Base-by-base conservation (phyloP, 1,140 invertebrate species). In the Idris sp. region DNA sequence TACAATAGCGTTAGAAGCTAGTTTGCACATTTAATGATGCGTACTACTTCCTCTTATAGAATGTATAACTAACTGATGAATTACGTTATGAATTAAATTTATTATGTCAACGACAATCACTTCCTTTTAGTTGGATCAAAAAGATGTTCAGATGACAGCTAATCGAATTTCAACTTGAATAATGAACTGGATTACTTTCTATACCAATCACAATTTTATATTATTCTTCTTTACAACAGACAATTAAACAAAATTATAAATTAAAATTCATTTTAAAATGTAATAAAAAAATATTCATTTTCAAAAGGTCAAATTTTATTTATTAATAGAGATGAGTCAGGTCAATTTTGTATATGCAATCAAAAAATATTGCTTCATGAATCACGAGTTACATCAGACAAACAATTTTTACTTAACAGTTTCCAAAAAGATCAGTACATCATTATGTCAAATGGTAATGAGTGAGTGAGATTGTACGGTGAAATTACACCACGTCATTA, bases 1-100 rank as follows among this genome's bases (percentile, higher is more conserved):
- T 11, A 74, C 72, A 74, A 74, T 74, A 14, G 62, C 15, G 26
- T 30, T 28, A 53, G 28, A 19, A 48, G 40, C 25, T 41, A 62
- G 62, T 74, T 68, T 74, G 40, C 9, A 56, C 49, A 64, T 74
- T 62, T 74, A 74, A 74, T 74, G 72, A 74, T 68, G 62, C 72
- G 36, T 56, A 30, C 19, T 10, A 73, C 51, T 73, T 74, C 71
- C 71, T 74, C 46, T 61, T 61, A 49, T 36, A 53, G 54, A 46
- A 64, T 56, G 18, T 53, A 53, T 46, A 64, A 62, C 56, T 38
- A 48, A 48, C 40, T 48, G 26, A 53, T 58, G 58, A 61, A 49
- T 65, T 58, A 48, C 46, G 61, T 26, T 65, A 43, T 36, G 40
- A 58, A 73, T 59, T 56, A 15, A 36, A 38, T 44, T 65, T 15